phyloP scores from a whole-genome alignment of 1,140 invertebrate species.

The Akabosia matsudoensis region DNA sequence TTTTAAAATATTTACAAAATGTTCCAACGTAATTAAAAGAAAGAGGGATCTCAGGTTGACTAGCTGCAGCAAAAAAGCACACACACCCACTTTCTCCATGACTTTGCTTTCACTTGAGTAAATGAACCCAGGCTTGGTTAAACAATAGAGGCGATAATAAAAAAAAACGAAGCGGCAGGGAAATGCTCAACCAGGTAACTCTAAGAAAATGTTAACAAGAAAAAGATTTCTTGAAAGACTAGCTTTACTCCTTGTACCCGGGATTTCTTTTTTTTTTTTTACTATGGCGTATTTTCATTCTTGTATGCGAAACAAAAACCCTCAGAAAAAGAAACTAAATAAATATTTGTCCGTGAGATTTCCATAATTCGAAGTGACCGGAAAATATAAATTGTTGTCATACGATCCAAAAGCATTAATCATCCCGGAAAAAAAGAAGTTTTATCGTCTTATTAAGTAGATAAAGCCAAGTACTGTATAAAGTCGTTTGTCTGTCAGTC shows the following conservation, averaged over 20 bases:
- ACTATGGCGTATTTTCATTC: no score
- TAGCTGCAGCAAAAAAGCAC: constrained; percentile 20
- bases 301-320: neutral
- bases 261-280: no score
- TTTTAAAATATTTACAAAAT: constrained; percentile 23
- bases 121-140: neutral
- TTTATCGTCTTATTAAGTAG: no score
- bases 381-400: constrained; percentile 30
- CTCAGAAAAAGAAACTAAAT: neutral
- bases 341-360: constrained; percentile 32
- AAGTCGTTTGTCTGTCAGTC: no score
- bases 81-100: neutral
- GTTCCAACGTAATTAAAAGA: constrained; percentile 20
- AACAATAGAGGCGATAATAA: constrained; percentile 5
- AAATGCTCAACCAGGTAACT: no score
- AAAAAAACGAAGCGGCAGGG: no score
- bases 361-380: constrained; percentile 36
- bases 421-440: neutral
- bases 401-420: constrained; percentile 6
- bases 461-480: no score
- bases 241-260: no score
- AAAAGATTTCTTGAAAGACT: no score
- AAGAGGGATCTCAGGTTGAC: constrained; percentile 12
- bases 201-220: no score
- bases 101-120: neutral